Evolutionary conservation across 2,113 vertebrate genomes (phyloP).

Genomic region (Pycnonotus jocosus): DNA sequence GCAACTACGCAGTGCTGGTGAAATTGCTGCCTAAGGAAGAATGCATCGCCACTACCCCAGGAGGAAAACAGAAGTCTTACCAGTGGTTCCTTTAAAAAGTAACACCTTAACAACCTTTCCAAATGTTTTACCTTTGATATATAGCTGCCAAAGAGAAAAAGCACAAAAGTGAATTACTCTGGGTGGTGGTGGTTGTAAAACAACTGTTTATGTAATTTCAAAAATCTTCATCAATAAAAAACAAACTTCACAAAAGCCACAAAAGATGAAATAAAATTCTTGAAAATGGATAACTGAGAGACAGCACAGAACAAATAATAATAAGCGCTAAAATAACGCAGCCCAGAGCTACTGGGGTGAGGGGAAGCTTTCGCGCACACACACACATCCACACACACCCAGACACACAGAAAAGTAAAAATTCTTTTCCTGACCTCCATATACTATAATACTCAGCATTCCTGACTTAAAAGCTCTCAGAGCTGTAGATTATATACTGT

Average conservation of each 20-base stretch:
- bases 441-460: conserved; percentile 81
- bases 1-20: conserved; percentile 34
- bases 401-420: conserved; percentile 66
- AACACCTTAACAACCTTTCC: conserved; percentile 34
- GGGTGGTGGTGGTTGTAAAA: conserved; percentile 8
- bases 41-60: not conserved
- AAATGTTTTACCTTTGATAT: conserved; percentile 67
- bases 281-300: conserved; percentile 55
- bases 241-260: conserved; percentile 18
- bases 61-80: conserved; percentile 15
- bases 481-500: conserved; percentile 82
- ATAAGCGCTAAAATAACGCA: conserved; percentile 68
- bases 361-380: conserved; percentile 1
- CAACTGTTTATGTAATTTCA: conserved; percentile 42
- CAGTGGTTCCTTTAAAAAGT: conserved; percentile 59
- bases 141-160: conserved; percentile 78
- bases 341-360: conserved; percentile 60
- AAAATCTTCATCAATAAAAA: conserved; percentile 55
- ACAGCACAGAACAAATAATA: conserved; percentile 58
- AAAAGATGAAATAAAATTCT: conserved; percentile 48
- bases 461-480: conserved; percentile 81
- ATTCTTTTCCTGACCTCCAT: conserved; percentile 73
- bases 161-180: conserved; percentile 50
- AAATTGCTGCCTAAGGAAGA: conserved; percentile 44
- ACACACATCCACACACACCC: not conserved